Evolutionary conservation across 2,888 invertebrate species (phyloP).

Genomic region (Cremastobaeus sp.): DNA sequence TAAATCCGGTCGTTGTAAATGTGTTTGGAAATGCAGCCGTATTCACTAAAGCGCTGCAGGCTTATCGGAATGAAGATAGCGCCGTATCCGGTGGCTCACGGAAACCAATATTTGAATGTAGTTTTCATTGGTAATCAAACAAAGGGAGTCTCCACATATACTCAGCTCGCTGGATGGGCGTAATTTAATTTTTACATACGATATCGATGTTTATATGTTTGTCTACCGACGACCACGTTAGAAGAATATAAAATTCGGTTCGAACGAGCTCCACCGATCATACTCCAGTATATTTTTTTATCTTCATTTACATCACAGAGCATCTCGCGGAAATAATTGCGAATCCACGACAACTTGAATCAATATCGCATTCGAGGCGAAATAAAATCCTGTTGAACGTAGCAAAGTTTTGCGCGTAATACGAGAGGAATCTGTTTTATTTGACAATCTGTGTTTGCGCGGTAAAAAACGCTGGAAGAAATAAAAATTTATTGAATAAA

Average conservation of each 20-base stretch:
- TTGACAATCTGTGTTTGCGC: too few relatives aligned
- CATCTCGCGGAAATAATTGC: conserved; percentile 38
- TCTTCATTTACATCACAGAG: conserved; percentile 6
- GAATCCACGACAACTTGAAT: conserved; percentile 21
- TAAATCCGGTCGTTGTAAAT: conserved; percentile 58
- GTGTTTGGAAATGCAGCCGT: conserved; percentile 66
- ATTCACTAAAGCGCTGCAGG: conserved; percentile 61
- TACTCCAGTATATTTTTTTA: conserved; percentile 1
- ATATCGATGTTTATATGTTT: conserved; percentile 60
- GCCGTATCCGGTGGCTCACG: conserved; percentile 63
- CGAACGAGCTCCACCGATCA: conserved; percentile 2
- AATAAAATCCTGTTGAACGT: conserved; percentile 2
- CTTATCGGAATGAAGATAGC: conserved; percentile 67
- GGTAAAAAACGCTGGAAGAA: too few relatives aligned
- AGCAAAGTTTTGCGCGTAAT: too few relatives aligned
- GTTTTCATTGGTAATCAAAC: conserved; percentile 68
- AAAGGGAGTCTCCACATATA: conserved; percentile 70
- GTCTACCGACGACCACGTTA: conserved; percentile 46
- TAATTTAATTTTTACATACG: conserved; percentile 71
- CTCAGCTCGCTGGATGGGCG: conserved; percentile 67
- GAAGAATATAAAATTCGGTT: conserved; percentile 47
- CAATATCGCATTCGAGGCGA: conserved; percentile 6
- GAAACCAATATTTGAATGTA: conserved; percentile 71
- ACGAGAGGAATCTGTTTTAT: too few relatives aligned
- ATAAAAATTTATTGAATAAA: too few relatives aligned